Evolutionary conservation across 2,888 invertebrate genomes (phyloP), one percentile per base, ranked within the genome.

Genomic region (Drosophila neonasuta): DNA sequence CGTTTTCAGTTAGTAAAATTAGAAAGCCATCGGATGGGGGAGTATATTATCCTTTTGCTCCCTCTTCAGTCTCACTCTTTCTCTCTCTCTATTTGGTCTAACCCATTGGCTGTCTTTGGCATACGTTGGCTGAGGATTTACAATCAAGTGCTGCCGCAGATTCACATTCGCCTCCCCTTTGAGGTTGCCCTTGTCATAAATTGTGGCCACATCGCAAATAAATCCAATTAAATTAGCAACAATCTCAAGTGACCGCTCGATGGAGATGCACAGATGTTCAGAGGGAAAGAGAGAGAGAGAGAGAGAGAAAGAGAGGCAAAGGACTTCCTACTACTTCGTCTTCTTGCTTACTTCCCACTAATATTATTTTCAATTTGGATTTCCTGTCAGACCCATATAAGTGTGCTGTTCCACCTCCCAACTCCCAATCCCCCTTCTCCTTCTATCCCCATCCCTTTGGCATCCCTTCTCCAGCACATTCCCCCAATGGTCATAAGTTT

Each of bases 141-240:
- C 5, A n/a, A 3, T 30, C 54, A 15, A 20, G 24, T 24, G 24
- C 34, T 34, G 34, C 6, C 20, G 24, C 24, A 24, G 24, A 24
- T 24, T 24, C 24, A 6, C 24, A 24, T 24, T 24, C 24, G 24
- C 8, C 44, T n/a, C 48, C 9, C 32, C 34, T 20, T 4, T 13
- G 24, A 9, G 24, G 20, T 46, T 36, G 48, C 13, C 58, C 45
- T 51, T 42, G 30, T 71, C 72, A 57, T 74, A 77, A 79, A 78
- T 71, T 80, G 68, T 71, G 67, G 64, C 57, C 80, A 75, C 67
- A 82, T 61, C 68, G 78, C 83, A 74, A 68, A 84, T 81, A 80
- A 84, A 80, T 80, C 66, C 80, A 81, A 80, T 80, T 80, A 80
- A 84, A 81, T 84, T 79, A 79, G 79, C 79, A 79, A 79, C 74